These are phyloP conservation scores for Charina bottae DNA, from an alignment of 2,113 vertebrate species.

Conservation along the genomic window DNA sequence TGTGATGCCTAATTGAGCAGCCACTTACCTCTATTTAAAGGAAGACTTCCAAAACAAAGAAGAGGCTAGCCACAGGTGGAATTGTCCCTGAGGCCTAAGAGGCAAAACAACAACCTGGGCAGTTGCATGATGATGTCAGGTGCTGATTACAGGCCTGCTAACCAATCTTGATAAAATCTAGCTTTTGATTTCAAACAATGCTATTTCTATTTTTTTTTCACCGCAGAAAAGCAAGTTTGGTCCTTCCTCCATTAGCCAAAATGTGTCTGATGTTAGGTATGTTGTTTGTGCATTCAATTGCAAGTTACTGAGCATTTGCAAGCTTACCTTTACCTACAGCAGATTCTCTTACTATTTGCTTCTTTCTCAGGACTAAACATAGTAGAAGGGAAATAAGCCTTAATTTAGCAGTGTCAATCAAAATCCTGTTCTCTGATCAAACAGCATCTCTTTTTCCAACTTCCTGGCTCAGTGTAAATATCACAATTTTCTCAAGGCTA, in stretches of 20 bases:
- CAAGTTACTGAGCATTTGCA: background rate
- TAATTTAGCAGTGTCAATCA: background rate
- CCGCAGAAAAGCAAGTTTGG: background rate
- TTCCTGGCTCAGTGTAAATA: background rate
- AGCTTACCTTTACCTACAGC: background rate
- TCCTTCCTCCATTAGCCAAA: background rate
- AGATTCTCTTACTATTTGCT: background rate
- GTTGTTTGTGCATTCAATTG: background rate
- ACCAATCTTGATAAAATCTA: background rate
- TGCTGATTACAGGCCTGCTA: background rate
- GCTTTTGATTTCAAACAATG: background rate
- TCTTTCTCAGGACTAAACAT: background rate
- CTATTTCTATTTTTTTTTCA: background rate
- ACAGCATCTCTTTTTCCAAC: background rate
- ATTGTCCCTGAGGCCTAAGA: background rate
- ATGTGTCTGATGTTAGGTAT: background rate
- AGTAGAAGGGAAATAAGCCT: constrained; percentile 3
- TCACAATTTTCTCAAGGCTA: background rate
- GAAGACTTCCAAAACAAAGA: background rate
- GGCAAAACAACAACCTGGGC: background rate
- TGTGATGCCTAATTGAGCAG: background rate
- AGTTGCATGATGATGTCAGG: background rate
- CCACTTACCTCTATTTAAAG: background rate
- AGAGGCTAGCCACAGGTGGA: background rate
- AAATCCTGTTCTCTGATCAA: background rate